These are phyloP conservation scores for Odocoileus hemionus DNA, from an alignment of 2,113 vertebrate species.

Conservation along the genomic window DNA sequence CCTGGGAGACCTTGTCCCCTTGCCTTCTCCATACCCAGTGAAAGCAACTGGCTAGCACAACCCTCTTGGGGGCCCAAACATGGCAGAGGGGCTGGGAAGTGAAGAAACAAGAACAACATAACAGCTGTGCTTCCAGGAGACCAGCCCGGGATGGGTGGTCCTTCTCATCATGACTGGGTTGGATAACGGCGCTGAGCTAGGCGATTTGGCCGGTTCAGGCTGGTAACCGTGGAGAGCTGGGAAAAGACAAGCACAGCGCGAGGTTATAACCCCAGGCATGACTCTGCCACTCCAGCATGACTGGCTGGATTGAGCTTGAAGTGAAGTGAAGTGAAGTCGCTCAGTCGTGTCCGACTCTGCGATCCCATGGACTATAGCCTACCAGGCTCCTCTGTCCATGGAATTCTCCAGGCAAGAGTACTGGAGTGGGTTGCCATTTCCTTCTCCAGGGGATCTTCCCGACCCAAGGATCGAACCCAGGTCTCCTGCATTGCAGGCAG, in stretches of 20 bases:
- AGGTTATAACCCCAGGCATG: not conserved
- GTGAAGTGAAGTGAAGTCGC: too few relatives aligned
- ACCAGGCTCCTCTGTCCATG: too few relatives aligned
- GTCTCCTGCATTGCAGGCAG: too few relatives aligned
- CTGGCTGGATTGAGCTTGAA: not conserved
- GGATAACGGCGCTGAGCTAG: conserved; percentile 77
- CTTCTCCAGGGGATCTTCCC: too few relatives aligned
- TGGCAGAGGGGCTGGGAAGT: not conserved
- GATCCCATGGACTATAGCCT: too few relatives aligned
- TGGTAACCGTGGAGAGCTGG: conserved; percentile 57
- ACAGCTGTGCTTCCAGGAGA: not conserved
- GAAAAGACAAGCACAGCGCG: not conserved
- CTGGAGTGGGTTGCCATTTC: too few relatives aligned
- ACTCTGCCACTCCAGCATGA: too few relatives aligned
- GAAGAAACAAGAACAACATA: not conserved
- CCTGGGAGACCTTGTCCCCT: not conserved
- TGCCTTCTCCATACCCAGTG: not conserved
- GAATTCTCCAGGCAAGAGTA: too few relatives aligned
- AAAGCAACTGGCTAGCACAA: not conserved
- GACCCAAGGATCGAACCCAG: too few relatives aligned
- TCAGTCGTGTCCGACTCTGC: too few relatives aligned
- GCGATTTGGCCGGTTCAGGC: conserved; percentile 51
- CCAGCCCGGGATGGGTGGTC: not conserved
- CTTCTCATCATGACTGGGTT: conserved; percentile 18
- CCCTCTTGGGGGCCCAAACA: not conserved